phyloP scores from a whole-genome alignment of 53 echinoderm and acorn worm genomes.

The Temnopleurus reevesii region DNA sequence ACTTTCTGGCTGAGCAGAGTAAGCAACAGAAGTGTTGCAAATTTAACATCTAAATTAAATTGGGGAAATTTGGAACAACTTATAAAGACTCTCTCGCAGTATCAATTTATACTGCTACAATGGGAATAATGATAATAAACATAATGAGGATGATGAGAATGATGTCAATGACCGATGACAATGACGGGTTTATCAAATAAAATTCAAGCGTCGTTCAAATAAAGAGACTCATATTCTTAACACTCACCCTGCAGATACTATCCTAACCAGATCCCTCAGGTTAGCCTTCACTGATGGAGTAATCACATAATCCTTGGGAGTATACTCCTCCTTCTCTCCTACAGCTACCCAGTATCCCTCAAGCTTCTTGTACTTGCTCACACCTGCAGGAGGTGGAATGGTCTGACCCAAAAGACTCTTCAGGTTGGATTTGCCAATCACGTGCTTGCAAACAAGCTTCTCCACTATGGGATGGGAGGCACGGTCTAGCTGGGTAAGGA shows the following conservation, averaged over 20 bases:
- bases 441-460: slow-evolving; percentile 83
- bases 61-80: no score
- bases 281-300: slow-evolving; percentile 92
- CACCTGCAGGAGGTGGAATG: slow-evolving; percentile 81
- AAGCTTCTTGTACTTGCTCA: slow-evolving; percentile 70
- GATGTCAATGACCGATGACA: no score
- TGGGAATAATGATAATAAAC: no score
- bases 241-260: slow-evolving; percentile 87
- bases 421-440: slow-evolving; percentile 78
- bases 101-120: no score
- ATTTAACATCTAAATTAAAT: no score
- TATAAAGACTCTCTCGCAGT: no score
- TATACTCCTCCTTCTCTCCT: slow-evolving; percentile 68
- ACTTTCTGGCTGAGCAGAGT: no score
- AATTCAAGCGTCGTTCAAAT: no score
- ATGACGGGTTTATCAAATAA: no score
- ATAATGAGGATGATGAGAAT: no score
- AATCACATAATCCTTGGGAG: slow-evolving; percentile 81
- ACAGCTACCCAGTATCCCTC: slow-evolving; percentile 96
- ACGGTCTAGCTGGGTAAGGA: slow-evolving; percentile 95
- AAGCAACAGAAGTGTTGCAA: no score
- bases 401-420: slow-evolving; percentile 85
- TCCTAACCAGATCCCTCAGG: slow-evolving; percentile 79
- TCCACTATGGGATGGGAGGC: slow-evolving; percentile 91
- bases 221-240: no score